Evolutionary conservation across 2,113 vertebrate species (phyloP).

Genomic region (Cochlearius cochlearius): DNA sequence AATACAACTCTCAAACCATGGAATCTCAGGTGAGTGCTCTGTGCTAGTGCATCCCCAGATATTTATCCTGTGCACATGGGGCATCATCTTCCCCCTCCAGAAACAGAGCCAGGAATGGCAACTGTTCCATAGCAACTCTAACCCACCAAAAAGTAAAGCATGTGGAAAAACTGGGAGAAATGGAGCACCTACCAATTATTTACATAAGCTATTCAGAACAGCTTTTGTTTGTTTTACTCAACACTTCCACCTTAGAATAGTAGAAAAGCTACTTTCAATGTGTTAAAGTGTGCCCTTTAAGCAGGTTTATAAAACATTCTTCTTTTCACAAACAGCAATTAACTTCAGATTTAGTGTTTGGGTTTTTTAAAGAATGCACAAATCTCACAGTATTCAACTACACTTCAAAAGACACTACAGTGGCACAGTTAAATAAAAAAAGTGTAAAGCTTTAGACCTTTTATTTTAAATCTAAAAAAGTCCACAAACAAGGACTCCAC

Average conservation of each 20-base stretch:
- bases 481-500: background rate
- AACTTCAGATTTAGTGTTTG: background rate
- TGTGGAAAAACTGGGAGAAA: background rate
- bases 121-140: background rate
- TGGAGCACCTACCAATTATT: background rate
- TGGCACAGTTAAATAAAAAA: background rate
- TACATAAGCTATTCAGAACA: background rate
- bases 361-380: background rate
- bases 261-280: background rate
- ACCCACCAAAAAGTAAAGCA: background rate
- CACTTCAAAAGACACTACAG: background rate
- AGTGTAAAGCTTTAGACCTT: background rate
- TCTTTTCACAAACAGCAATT: background rate
- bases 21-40: background rate
- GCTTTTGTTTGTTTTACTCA: background rate
- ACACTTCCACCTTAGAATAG: background rate
- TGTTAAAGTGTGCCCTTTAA: background rate
- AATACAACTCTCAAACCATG: background rate
- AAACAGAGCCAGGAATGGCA: background rate
- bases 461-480: background rate
- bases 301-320: background rate
- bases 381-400: background rate
- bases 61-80: background rate
- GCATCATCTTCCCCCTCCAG: background rate
- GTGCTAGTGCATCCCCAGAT: background rate